Evolutionary conservation across 1,140 invertebrate genomes (phyloP).

Genomic region (Hydropsyche tenuis): DNA sequence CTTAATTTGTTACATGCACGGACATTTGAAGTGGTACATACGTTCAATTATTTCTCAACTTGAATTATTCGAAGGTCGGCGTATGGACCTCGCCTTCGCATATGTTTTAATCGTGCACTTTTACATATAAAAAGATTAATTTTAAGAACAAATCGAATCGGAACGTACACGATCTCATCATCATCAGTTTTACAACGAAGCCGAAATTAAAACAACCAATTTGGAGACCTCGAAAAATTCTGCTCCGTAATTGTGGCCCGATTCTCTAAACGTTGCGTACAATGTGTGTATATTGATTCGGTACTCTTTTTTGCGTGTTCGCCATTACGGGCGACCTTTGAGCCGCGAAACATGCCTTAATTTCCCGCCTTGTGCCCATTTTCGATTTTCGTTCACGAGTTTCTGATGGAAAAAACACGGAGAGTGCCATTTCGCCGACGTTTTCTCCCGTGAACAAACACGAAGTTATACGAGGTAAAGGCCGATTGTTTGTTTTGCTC

Average conservation of each 20-base stretch:
- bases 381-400: slow-evolving; percentile 2
- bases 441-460: slow-evolving; percentile 8
- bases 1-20: too few species aligned
- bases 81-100: too few species aligned
- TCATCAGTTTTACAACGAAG: too few species aligned
- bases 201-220: too few species aligned
- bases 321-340: not conserved
- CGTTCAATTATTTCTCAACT: too few species aligned
- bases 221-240: too few species aligned
- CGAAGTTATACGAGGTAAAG: not conserved
- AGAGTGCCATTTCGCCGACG: not conserved
- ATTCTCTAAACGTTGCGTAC: not conserved
- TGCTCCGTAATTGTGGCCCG: not conserved
- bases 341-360: not conserved
- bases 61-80: too few species aligned
- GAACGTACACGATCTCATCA: too few species aligned
- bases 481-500: slow-evolving; percentile 3
- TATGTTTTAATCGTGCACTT: too few species aligned
- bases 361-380: not conserved
- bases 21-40: too few species aligned
- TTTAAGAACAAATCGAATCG: too few species aligned
- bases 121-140: too few species aligned
- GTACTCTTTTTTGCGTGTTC: slow-evolving; percentile 17
- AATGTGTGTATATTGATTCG: not conserved
- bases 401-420: not conserved